Conservation (phyloP, 2,113 vertebrate genomes). For the Tyrannus savana region DNA sequence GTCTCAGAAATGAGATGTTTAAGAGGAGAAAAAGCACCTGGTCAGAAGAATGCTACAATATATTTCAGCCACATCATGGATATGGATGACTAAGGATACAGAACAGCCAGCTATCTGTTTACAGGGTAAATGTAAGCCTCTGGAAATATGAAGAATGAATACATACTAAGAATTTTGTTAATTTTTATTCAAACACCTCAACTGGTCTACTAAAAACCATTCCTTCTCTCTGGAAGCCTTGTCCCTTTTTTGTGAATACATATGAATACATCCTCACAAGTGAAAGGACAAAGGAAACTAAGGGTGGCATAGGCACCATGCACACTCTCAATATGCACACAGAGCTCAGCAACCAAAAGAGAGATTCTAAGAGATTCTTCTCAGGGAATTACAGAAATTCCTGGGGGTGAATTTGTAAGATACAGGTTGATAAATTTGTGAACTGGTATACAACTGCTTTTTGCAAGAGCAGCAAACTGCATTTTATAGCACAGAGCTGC, state of each 20-base stretch:
- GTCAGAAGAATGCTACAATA: not conserved
- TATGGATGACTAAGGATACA: not conserved
- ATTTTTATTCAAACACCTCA: not conserved
- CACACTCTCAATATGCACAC: too few species aligned
- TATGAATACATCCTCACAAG: not conserved
- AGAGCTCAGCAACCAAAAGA: not conserved
- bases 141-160: not conserved
- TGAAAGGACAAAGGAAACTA: not conserved
- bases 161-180: not conserved
- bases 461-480: not conserved
- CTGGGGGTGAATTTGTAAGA: not conserved
- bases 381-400: rapidly evolving
- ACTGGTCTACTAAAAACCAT: not conserved
- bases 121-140: not conserved
- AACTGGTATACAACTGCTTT: not conserved
- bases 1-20: not conserved
- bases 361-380: not conserved
- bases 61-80: not conserved
- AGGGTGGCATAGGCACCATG: not conserved
- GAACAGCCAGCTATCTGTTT: not conserved
- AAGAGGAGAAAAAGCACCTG: not conserved
- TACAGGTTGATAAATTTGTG: not conserved
- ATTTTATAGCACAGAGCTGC: not conserved
- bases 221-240: not conserved
- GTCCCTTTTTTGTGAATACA: not conserved